Percentiles rank a stretch among this genome's conserved stretches.
These are phyloP conservation scores for Limnodromus scolopaceus DNA, from an alignment of 2,797 vertebrate genomes.

Conservation along the genomic window DNA sequence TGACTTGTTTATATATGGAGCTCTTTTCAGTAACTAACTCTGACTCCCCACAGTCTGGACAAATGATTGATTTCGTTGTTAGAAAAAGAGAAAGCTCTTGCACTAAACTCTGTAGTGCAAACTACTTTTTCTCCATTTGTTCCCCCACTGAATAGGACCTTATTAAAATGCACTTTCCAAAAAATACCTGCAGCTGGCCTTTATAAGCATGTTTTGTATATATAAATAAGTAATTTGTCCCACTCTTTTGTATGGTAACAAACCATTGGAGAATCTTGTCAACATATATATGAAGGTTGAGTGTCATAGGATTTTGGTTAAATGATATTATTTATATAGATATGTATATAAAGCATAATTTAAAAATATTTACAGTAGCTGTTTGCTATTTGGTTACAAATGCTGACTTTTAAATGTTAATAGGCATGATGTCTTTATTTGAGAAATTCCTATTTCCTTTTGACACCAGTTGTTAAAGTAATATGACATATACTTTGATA, in stretches of 20 bases:
- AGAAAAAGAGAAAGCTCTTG: slow-evolving; percentile 79
- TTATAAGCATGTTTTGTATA: slow-evolving; percentile 85
- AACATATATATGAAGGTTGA: slow-evolving; percentile 74
- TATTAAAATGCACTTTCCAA: slow-evolving; percentile 88
- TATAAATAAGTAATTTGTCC: slow-evolving; percentile 88
- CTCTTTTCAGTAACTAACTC: slow-evolving; percentile 86
- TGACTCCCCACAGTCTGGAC: slow-evolving; percentile 86
- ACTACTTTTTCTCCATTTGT: slow-evolving; percentile 83
- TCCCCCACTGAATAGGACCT: slow-evolving; percentile 80
- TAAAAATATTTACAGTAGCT: slow-evolving; percentile 32
- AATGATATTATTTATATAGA: slow-evolving; percentile 58
- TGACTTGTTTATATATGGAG: slow-evolving; percentile 88
- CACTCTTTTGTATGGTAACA: slow-evolving; percentile 82
- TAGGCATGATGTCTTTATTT: background rate
- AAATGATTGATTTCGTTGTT: slow-evolving; percentile 89
- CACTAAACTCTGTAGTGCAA: slow-evolving; percentile 84
- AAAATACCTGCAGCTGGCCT: slow-evolving; percentile 86
- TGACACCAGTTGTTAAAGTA: background rate
- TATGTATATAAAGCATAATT: slow-evolving; percentile 41
- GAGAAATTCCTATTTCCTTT: background rate
- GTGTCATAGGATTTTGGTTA: slow-evolving; percentile 66
- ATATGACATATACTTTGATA: background rate
- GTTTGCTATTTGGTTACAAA: slow-evolving; percentile 7
- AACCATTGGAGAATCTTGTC: slow-evolving; percentile 78
- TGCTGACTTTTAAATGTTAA: background rate